These are phyloP conservation scores for Microcebus lehilahytsara DNA, from an alignment of 2,113 vertebrate species.

Conservation along the genomic window DNA sequence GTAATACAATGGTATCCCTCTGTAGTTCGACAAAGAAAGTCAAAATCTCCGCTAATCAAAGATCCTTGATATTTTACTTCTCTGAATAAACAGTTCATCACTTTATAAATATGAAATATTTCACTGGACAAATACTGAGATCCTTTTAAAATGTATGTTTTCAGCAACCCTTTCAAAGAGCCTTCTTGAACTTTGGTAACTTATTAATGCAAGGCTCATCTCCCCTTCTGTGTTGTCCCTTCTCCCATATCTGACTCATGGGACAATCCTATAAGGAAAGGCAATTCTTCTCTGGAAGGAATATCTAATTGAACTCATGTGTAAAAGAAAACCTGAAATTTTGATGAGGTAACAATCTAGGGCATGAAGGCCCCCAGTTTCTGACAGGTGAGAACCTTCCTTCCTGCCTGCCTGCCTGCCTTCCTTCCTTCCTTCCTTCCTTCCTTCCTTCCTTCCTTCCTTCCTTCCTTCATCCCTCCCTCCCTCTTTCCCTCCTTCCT, in stretches of 20 bases:
- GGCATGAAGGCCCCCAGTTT: not conserved
- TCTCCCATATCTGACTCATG: not conserved
- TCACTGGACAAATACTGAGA: not conserved
- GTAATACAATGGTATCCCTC: not conserved
- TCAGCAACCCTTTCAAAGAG: not conserved
- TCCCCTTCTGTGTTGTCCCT: too few species aligned
- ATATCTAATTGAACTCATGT: rapidly evolving
- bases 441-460: not conserved
- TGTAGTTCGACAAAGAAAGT: not conserved
- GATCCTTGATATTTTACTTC: not conserved
- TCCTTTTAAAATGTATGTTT: not conserved
- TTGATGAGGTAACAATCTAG: not conserved
- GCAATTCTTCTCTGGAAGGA: not conserved
- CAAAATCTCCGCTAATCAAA: too few species aligned
- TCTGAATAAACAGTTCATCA: not conserved
- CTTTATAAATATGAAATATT: not conserved
- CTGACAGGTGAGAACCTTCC: not conserved
- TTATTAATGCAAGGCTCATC: not conserved
- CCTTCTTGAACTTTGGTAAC: not conserved
- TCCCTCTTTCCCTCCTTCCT: not conserved
- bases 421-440: not conserved
- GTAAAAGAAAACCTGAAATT: not conserved
- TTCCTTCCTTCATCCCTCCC: not conserved
- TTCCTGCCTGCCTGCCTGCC: rapidly evolving
- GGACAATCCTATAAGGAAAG: not conserved